Conservation (phyloP, 2,113 vertebrate genomes). For the Pterocles orientalis region DNA sequence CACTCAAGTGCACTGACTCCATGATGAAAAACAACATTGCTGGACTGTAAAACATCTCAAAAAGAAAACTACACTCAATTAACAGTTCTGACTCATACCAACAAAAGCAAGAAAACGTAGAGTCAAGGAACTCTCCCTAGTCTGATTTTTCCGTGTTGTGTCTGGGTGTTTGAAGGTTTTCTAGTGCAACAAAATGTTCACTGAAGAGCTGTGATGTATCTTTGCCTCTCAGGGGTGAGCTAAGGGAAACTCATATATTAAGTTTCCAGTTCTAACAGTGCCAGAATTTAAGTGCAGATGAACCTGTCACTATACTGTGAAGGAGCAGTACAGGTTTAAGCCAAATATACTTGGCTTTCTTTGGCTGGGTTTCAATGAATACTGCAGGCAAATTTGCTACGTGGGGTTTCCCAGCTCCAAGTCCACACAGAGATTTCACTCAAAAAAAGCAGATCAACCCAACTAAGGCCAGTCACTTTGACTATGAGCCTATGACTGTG, state of each 20-base stretch:
- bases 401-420: not conserved
- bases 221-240: conserved; percentile 7
- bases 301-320: conserved; percentile 1
- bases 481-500: not conserved
- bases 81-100: conserved; percentile 13
- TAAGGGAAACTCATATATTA: conserved; percentile 24
- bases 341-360: not conserved
- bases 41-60: conserved; percentile 39
- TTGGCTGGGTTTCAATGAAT: conserved; percentile 15
- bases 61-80: conserved; percentile 12
- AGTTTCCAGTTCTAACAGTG: conserved; percentile 27
- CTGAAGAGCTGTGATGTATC: not conserved
- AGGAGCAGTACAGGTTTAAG: not conserved
- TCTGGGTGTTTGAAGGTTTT: not conserved
- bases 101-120: not conserved
- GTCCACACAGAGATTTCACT: not conserved
- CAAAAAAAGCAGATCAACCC: not conserved
- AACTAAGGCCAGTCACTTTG: not conserved
- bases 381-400: not conserved
- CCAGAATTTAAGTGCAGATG: conserved; percentile 1
- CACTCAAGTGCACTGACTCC: not conserved
- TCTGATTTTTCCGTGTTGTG: conserved; percentile 2
- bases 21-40: conserved; percentile 3
- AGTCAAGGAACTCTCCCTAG: not conserved
- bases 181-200: not conserved